Evolutionary conservation across 2,113 vertebrate genomes (phyloP), one percentile per base, ranked within the genome.

Genomic region (Promerops cafer): DNA sequence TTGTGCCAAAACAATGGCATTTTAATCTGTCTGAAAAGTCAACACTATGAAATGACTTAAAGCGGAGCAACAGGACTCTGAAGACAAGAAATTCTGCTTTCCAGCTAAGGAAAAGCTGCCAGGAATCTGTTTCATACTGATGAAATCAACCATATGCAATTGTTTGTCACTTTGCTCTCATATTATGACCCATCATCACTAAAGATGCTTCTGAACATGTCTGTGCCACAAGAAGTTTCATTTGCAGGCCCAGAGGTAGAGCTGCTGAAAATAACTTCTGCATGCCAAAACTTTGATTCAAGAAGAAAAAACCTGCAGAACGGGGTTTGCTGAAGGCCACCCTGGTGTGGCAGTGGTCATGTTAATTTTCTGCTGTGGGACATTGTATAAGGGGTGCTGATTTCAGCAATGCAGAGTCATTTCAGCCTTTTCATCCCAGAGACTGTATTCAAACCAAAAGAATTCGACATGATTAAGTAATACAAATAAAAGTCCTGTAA

Each of bases 261-360:
- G 94, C 86, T 95, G 28, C 89, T 96, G 97, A 65, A 77, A 89
- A 88, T 94, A 95, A 96, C 69, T 93, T 96, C 93, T 98, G 97
- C 98, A 97, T 97, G 97, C 94, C 93, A 87, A 94, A 93, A 92
- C 74, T 77, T 86, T 79, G 82, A 94, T 89, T 89, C 56, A 65
- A 83, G 95, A 86, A 96, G 90, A 90, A 94, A 91, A 69, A 18
- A 49, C 80, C 80, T 27, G 68, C 64, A 68, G 81, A 90, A 81
- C 4, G 24, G 1, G 26, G 70, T 47, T 69, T 96, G 70, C 76
- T 80, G 61, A 90, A 94, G 89, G 83, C 80, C 74, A 24, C 0
- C 1, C 28, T 22, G 11, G 45, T 9, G 16, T 87, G 85, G 65
- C 27, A 17, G 10, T 71, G 83, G 61, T 91, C n/a, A 1, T 24